Conservation (phyloP, 1,140 invertebrate species). For the Camponotus floridanus region DNA sequence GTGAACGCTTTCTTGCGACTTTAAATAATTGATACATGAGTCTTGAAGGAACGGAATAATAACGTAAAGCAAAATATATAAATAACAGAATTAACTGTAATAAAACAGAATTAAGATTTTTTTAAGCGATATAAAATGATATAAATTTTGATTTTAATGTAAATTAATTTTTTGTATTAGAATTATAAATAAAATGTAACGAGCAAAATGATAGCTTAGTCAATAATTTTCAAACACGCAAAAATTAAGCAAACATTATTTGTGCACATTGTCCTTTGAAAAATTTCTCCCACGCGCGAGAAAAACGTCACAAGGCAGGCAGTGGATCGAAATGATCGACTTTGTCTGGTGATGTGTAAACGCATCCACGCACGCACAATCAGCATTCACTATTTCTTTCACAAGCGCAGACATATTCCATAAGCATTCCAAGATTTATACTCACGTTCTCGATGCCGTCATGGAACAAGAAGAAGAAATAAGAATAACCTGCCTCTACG, state of each 20-base stretch:
- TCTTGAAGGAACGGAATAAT: neutral
- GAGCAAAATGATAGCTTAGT: neutral
- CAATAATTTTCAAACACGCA: neutral
- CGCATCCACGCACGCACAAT: conserved; percentile 63
- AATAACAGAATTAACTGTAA: neutral
- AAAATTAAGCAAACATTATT: neutral
- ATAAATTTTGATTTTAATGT: neutral
- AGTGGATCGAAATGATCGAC: conserved; percentile 33
- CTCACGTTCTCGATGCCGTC: conserved; percentile 66
- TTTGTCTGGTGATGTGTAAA: conserved; percentile 47
- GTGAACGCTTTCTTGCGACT: conserved; percentile 2
- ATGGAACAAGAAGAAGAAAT: conserved; percentile 30
- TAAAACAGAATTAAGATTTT: neutral
- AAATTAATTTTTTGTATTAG: neutral
- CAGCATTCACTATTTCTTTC: conserved; percentile 57
- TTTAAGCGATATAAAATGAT: neutral
- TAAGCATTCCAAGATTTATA: conserved; percentile 62
- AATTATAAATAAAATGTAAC: neutral
- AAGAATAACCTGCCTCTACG: conserved; percentile 34
- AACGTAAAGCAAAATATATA: conserved; percentile 2
- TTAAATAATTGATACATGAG: neutral
- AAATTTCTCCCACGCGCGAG: neutral
- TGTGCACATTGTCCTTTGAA: neutral
- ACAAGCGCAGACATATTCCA: conserved; percentile 33
- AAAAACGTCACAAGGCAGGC: conserved; percentile 38